These are phyloP conservation scores for Dichetophora obliterata DNA, from an alignment of 2,888 invertebrate species.

Conservation along the genomic window DNA sequence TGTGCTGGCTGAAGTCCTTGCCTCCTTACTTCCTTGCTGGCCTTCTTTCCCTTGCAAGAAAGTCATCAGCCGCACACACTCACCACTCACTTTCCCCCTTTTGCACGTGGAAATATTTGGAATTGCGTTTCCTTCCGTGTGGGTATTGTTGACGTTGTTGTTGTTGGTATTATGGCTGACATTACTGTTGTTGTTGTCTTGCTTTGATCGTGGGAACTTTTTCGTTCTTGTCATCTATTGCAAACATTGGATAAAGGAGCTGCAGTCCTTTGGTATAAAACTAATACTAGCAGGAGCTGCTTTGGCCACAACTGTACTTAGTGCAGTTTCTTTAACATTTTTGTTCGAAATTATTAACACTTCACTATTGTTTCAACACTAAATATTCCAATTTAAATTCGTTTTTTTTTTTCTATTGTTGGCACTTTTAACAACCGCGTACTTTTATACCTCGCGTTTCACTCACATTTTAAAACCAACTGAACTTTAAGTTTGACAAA, in stretches of 20 bases:
- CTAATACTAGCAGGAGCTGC: not conserved
- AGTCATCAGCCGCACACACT: conserved; percentile 30
- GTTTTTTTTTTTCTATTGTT: no score
- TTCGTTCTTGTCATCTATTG: not conserved
- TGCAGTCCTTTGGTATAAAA: not conserved
- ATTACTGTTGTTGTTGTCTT: not conserved
- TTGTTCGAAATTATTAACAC: not conserved
- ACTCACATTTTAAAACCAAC: no score
- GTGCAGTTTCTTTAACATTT: not conserved
- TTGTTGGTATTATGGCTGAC: conserved; percentile 4
- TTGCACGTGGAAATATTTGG: conserved; percentile 60
- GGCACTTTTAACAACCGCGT: no score
- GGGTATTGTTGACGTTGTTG: conserved; percentile 18
- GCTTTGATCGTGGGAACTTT: conserved; percentile 36
- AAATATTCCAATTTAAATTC: conserved; percentile 14
- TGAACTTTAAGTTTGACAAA: no score
- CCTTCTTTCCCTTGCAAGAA: conserved; percentile 34
- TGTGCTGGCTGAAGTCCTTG: conserved; percentile 28
- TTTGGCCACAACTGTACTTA: conserved; percentile 27
- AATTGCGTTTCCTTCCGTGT: conserved; percentile 30
- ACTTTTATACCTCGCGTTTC: no score
- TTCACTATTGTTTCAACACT: not conserved
- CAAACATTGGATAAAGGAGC: not conserved
- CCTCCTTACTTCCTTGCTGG: not conserved
- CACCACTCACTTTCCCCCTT: conserved; percentile 61